Evolutionary conservation across 2,113 vertebrate genomes (phyloP).

Genomic region (Nicator chloris): DNA sequence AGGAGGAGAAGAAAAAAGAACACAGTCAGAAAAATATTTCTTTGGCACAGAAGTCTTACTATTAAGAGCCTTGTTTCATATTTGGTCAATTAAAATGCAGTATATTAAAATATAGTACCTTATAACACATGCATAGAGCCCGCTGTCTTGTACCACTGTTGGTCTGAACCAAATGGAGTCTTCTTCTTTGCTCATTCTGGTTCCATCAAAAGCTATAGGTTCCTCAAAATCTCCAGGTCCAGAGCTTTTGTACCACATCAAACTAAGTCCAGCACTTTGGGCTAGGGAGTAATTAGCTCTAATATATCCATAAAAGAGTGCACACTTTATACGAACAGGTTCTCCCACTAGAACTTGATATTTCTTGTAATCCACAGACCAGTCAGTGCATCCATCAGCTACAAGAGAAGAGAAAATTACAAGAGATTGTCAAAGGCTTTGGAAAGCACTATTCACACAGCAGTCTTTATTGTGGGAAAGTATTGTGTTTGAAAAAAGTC

Average conservation of each 20-base stretch:
- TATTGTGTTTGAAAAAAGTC: neutral
- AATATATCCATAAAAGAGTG: slow-evolving; percentile 98
- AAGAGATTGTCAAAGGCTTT: neutral
- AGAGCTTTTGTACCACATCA: slow-evolving; percentile 99
- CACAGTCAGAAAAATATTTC: neutral
- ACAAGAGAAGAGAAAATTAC: slow-evolving; percentile 53
- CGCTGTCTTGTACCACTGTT: slow-evolving; percentile 90
- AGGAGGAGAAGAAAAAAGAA: neutral
- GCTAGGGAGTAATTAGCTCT: slow-evolving; percentile 96
- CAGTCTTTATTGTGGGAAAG: neutral
- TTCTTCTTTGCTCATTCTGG: slow-evolving; percentile 98
- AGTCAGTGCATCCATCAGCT: slow-evolving; percentile 98
- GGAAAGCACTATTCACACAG: neutral
- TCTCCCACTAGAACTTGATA: slow-evolving; percentile 96
- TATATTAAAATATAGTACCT: slow-evolving; percentile 76
- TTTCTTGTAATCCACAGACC: slow-evolving; percentile 99
- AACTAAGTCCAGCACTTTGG: slow-evolving; percentile 94
- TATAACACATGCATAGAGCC: slow-evolving; percentile 97
- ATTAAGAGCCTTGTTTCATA: neutral
- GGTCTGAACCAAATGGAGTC: slow-evolving; percentile 99
- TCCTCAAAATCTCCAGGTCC: slow-evolving; percentile 97
- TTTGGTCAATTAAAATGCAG: neutral
- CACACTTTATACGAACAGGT: slow-evolving; percentile 97
- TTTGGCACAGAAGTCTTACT: neutral
- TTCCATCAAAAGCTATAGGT: slow-evolving; percentile 95